Conservation (phyloP, 2,113 vertebrate species). For the Crocuta crocuta region DNA sequence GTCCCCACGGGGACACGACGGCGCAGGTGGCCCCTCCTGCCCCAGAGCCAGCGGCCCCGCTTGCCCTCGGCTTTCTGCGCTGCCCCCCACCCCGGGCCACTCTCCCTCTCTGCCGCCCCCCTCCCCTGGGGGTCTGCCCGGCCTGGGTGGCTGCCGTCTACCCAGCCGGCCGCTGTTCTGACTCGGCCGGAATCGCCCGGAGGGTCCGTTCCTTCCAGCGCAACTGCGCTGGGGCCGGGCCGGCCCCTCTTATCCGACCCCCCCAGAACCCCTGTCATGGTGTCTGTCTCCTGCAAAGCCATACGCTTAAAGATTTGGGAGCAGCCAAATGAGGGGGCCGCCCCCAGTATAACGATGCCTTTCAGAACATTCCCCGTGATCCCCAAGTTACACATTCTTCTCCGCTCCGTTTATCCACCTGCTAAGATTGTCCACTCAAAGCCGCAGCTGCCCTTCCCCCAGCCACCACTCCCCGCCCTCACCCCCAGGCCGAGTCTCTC, state of each 20-base stretch:
- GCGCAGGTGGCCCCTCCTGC: background rate
- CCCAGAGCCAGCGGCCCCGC: background rate
- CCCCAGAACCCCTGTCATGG: background rate
- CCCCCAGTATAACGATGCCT: background rate
- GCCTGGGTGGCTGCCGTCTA: no score
- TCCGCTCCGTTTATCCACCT: background rate
- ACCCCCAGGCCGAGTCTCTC: background rate
- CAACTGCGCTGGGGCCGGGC: rapidly evolving
- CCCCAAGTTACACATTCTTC: background rate
- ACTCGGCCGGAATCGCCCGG: no score
- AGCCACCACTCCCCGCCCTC: background rate
- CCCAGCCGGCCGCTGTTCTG: no score
- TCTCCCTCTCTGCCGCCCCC: background rate
- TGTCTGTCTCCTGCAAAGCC: background rate
- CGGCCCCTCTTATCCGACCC: background rate
- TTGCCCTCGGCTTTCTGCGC: slow-evolving; percentile 31
- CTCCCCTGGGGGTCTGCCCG: background rate
- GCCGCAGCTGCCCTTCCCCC: background rate
- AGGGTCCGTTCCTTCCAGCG: background rate
- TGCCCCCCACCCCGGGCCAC: background rate
- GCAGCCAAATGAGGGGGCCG: background rate
- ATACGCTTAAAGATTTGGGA: background rate
- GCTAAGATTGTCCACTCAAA: background rate
- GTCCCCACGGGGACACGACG: background rate
- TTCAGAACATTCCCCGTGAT: background rate